Evolutionary conservation across 64 coral and sea anemone species (phyloP), one percentile per base, ranked within the genome.

Genomic region (Cladopsammia gracilis): DNA sequence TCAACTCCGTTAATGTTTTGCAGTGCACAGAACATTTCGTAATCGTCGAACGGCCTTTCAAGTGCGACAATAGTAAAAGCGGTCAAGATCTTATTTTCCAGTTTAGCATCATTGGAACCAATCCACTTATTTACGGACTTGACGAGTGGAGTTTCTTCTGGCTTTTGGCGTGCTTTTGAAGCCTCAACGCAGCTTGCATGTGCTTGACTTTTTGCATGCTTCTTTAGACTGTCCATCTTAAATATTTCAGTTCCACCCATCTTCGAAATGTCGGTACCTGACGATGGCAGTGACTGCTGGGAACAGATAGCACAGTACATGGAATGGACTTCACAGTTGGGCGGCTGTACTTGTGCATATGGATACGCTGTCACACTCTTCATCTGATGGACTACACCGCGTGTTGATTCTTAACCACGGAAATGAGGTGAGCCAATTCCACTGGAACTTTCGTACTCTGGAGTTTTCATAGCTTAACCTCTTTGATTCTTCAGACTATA

Each of bases 21-120:
- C 58, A 92, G 89, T 11, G 65, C 64, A 84, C 77, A 73, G 14
- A 92, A 71, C 51, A 24, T 85, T 50, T 51, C 45, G 64, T 92
- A 92, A 51, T 84, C 80, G 76, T 82, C 54, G 61, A 92, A 92
- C 23, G 90, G 90, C 58, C 90, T 53, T 75, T 92, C 90, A 60
- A 72, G 26, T 62, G 77, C 78, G 15, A 74, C 50, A 54, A 92
- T 15, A 25, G 70, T 72, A 83, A 82, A 92, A 6, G 90, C 80
- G 20, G 79, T 92, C 24, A 85, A 47, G 46, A 92, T 85, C 71
- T 89, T 89, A 70, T 89, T 76, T 76, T 75, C 71, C 71, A 75
- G 47, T 89, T 77, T 75, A 24, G 26, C 43, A 81, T 81, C 78
- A 60, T 43, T 16, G 24, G 34, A 12, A 81, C 25, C 9, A 61